Percentiles rank a stretch among this genome's conserved stretches.
Conservation (phyloP, 2,888 invertebrate genomes). For the Gortyna flavago region DNA sequence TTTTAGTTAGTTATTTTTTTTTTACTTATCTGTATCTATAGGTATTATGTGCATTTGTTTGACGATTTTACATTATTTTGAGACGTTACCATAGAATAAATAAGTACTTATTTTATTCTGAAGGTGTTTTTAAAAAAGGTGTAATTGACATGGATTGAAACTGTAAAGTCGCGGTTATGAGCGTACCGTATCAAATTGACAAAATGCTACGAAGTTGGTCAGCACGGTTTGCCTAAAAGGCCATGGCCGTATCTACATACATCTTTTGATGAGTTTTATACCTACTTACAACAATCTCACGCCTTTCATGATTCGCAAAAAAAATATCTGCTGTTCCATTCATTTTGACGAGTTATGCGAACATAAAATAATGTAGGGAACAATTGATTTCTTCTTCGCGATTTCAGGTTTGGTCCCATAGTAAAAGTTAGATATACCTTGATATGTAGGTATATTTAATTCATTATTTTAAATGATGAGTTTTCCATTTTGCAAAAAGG, state of each 20-base stretch:
- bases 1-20: too few species aligned
- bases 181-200: not conserved
- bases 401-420: too few species aligned
- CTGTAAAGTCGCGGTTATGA: not conserved
- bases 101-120: not conserved
- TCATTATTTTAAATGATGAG: not conserved
- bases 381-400: too few species aligned
- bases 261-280: not conserved
- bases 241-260: not conserved
- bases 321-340: too few species aligned
- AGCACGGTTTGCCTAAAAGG: not conserved
- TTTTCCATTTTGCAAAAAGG: not conserved
- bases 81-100: not conserved
- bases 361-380: too few species aligned
- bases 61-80: not conserved
- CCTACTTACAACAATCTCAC: not conserved
- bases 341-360: too few species aligned
- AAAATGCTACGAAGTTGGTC: not conserved
- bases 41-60: not conserved
- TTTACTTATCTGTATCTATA: not conserved
- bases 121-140: not conserved
- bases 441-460: too few species aligned
- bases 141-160: not conserved
- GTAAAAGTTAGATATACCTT: too few species aligned
- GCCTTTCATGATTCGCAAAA: not conserved